phyloP scores from a whole-genome alignment of 37 sponge, comb jelly and placozoan genomes.

The Trichoplax adhaerens region DNA sequence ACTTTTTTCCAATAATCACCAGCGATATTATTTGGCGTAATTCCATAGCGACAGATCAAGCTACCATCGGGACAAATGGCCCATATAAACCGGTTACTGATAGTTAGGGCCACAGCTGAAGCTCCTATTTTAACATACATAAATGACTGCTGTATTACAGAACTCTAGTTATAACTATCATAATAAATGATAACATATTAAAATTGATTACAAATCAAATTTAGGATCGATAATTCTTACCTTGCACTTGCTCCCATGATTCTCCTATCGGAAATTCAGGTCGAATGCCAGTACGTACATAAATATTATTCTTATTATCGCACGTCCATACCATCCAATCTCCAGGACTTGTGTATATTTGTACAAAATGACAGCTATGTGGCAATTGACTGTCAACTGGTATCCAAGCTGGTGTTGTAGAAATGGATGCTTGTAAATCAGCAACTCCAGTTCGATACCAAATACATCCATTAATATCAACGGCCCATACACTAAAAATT shows the following conservation, averaged over 20 bases:
- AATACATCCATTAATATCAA: conserved; percentile 38
- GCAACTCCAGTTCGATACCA: conserved; percentile 64
- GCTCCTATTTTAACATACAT: background rate
- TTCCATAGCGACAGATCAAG: conserved; percentile 51
- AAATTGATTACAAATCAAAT: no score
- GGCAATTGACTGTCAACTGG: conserved; percentile 20
- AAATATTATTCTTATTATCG: conserved; percentile 38
- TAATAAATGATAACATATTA: no score
- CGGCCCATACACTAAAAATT: conserved; percentile 46
- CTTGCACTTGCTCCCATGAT: conserved; percentile 53
- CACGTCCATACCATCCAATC: conserved; percentile 70
- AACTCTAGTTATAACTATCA: no score
- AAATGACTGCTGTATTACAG: background rate
- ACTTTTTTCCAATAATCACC: conserved; percentile 67
- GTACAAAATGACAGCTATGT: background rate
- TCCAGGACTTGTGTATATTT: conserved; percentile 39
- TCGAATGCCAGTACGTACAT: conserved; percentile 51
- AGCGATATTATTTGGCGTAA: conserved; percentile 32
- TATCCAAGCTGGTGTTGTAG: conserved; percentile 68
- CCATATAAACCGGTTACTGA: background rate
- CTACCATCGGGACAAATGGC: background rate
- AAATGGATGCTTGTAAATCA: conserved; percentile 24
- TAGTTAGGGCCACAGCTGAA: background rate
- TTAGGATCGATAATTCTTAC: conserved; percentile 3
- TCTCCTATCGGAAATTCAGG: conserved; percentile 55